These are phyloP conservation scores for Ennomos erosarius DNA, from an alignment of 2,888 invertebrate genomes.

Conservation along the genomic window DNA sequence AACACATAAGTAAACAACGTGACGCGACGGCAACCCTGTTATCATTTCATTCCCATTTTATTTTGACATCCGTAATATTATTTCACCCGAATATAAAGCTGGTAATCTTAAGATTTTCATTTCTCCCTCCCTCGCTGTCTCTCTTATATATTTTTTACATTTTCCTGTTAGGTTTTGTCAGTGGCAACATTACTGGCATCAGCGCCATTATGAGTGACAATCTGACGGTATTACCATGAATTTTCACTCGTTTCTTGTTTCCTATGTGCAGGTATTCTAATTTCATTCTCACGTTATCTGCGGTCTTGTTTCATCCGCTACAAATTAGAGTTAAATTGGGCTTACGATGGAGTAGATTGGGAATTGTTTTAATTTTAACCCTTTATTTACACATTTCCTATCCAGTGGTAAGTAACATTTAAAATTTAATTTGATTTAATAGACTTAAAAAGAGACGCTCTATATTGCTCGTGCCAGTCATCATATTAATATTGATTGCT, in stretches of 20 bases:
- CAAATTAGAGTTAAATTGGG: slow-evolving; percentile 37
- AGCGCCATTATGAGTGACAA: slow-evolving; percentile 47
- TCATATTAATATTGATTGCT: not conserved
- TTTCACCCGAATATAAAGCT: slow-evolving; percentile 51
- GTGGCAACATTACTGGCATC: slow-evolving; percentile 37
- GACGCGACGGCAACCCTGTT: slow-evolving; percentile 17
- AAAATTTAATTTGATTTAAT: slow-evolving; percentile 11
- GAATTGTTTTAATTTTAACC: slow-evolving; percentile 35
- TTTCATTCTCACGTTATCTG: slow-evolving; percentile 46
- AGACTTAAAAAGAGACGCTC: not conserved
- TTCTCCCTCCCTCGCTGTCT: slow-evolving; percentile 22
- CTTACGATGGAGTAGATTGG: slow-evolving; percentile 29
- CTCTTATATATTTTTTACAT: slow-evolving; percentile 44
- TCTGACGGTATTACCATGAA: slow-evolving; percentile 53
- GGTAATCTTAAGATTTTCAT: slow-evolving; percentile 51
- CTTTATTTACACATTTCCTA: slow-evolving; percentile 18
- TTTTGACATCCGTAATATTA: slow-evolving; percentile 43
- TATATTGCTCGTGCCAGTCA: no score
- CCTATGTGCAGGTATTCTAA: slow-evolving; percentile 39
- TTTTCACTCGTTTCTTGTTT: slow-evolving; percentile 54
- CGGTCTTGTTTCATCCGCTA: slow-evolving; percentile 39
- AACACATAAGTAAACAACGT: slow-evolving; percentile 23
- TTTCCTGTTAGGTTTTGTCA: slow-evolving; percentile 43
- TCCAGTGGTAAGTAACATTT: not conserved
- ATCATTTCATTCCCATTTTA: slow-evolving; percentile 30